Conservation (phyloP, 1,140 invertebrate genomes). For the Uloborus diversus region DNA sequence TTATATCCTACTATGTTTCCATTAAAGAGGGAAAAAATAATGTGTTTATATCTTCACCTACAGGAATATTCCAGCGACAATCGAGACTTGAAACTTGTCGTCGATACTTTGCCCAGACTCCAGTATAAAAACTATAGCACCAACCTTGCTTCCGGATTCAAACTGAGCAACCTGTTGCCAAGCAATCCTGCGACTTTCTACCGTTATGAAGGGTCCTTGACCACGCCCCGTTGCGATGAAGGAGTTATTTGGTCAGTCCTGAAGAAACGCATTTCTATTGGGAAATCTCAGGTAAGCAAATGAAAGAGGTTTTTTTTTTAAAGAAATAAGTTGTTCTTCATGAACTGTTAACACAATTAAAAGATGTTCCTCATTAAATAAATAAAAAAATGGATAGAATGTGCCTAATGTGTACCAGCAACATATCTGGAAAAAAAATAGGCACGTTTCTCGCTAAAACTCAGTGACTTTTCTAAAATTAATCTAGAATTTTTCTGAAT, state of each 20-base stretch:
- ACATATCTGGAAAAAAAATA: no score
- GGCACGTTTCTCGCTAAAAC: no score
- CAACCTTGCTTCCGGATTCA: conserved; percentile 57
- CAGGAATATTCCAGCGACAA: background rate
- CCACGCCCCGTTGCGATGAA: conserved; percentile 90
- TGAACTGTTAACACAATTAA: no score
- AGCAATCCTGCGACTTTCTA: conserved; percentile 72
- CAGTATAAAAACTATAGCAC: background rate
- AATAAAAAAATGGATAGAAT: no score
- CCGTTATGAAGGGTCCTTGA: conserved; percentile 86
- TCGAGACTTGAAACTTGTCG: background rate
- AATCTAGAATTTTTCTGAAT: no score
- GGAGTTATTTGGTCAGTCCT: conserved; percentile 92
- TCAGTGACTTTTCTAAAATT: no score
- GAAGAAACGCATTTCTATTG: conserved; percentile 74
- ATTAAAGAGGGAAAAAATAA: no score
- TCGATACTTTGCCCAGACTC: background rate
- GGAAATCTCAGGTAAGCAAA: conserved; percentile 80
- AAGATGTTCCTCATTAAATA: no score
- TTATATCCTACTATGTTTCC: no score
- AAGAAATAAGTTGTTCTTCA: no score
- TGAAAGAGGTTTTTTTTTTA: no score
- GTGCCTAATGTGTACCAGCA: no score
- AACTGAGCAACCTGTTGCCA: conserved; percentile 68
- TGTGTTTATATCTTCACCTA: background rate